Evolutionary conservation across 2,113 vertebrate genomes (phyloP), one percentile per base, ranked within the genome.

Genomic region (Thalassoma bifasciatum): DNA sequence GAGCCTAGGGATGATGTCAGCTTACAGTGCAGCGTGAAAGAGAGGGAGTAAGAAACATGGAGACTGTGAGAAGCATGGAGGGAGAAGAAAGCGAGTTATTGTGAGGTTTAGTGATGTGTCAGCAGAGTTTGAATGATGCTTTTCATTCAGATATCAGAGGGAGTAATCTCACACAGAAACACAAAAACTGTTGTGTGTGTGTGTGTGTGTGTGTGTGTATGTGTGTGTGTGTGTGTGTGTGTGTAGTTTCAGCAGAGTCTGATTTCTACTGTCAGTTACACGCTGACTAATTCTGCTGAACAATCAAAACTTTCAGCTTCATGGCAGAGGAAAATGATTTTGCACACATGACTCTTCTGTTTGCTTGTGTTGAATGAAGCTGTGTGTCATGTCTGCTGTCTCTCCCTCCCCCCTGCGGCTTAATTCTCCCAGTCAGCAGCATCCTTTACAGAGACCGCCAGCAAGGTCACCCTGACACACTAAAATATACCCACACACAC

Each of bases 341-440:
- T 14, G 42, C 13, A 14, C 16, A 44, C 5, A 17, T 6, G 10
- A 42, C 51, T 49, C 46, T 5, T 46, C 2, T 13, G 26, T 66
- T 14, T 13, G 23, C 13, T 12, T 4, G 53, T 50, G 50, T 62
- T 72, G 17, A 21, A 58, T 5, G 4, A 65, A 40, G 61, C 79
- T 49, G 30, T 19, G 12, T 11, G 47, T 58, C 50, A 46, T 3
- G 2, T 62, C 26, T 66, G 21, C 47, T 0, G 14, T 38, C 67
- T 14, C 50, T n/a, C 44, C 72, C 62, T 65, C 66, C 86, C 82
- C 44, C 76, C 42, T 36, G 8, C 26, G 0, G 23, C 75, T 53
- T 47, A 59, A 56, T 52, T 49, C 62, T 58, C 22, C 44, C 66
- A 79, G 74, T 92, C 87, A 90, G 89, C 90, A 88, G 89, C 90